These are phyloP conservation scores for Nycticryphes semicollaris DNA, from an alignment of 2,113 vertebrate genomes.

Conservation along the genomic window DNA sequence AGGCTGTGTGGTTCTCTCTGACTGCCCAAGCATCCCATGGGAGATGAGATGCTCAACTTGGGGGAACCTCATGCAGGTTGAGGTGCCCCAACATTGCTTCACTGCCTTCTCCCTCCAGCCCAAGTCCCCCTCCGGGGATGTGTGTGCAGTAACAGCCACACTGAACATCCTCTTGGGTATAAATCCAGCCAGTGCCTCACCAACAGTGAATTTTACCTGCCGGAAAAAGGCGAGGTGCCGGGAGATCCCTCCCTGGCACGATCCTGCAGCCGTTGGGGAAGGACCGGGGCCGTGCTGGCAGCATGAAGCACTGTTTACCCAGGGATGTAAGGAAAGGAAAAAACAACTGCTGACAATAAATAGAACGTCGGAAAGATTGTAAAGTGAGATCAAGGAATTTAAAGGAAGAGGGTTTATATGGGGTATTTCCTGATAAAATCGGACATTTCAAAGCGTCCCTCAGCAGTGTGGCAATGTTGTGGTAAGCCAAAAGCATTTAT, in stretches of 20 bases:
- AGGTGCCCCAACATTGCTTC: accelerated
- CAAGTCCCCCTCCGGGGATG: background rate
- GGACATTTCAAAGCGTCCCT: constrained; percentile 6
- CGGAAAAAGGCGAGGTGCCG: background rate
- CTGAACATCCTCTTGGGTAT: background rate
- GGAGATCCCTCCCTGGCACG: background rate
- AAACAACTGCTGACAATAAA: background rate
- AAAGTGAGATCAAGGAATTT: constrained; percentile 8
- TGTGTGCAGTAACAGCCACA: background rate
- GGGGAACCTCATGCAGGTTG: background rate
- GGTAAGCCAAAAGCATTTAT: background rate
- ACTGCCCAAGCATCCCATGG: background rate
- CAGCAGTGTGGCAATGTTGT: background rate
- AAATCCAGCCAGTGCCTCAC: background rate
- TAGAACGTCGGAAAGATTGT: background rate
- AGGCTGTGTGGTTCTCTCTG: accelerated
- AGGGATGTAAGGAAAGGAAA: constrained; percentile 12
- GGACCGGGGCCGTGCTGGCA: background rate
- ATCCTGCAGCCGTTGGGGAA: background rate
- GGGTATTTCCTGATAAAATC: constrained; percentile 21
- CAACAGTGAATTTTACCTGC: background rate
- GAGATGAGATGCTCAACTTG: background rate
- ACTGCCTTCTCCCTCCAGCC: background rate
- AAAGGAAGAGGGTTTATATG: constrained; percentile 11
- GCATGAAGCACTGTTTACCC: background rate